These are phyloP conservation scores for Pluvianellus socialis DNA, from an alignment of 2,113 vertebrate genomes.

Conservation along the genomic window DNA sequence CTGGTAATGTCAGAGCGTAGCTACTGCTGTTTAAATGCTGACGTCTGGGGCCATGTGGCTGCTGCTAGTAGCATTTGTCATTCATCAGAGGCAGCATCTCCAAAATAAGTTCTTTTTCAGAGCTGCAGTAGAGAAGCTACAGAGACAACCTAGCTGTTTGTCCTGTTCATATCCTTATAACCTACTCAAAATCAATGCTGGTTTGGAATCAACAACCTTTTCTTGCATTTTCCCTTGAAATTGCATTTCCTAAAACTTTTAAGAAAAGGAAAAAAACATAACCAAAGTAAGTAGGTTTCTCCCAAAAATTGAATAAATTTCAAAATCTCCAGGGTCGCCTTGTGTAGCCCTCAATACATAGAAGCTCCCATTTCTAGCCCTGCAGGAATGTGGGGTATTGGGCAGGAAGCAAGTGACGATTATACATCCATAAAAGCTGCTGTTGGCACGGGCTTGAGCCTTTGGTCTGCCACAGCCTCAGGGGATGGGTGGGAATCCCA, in stretches of 20 bases:
- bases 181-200: not conserved
- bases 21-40: not conserved
- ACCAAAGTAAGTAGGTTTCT: not conserved
- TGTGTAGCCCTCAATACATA: not conserved
- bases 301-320: not conserved
- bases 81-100: not conserved
- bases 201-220: not conserved
- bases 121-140: not conserved
- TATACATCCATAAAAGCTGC: not conserved
- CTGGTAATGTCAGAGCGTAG: not conserved
- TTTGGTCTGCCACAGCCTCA: not conserved
- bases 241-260: not conserved
- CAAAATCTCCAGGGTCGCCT: not conserved
- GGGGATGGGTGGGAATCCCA: not conserved
- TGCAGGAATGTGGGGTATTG: not conserved
- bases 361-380: not conserved
- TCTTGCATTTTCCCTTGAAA: not conserved
- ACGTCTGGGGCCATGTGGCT: not conserved
- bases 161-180: not conserved
- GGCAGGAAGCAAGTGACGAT: not conserved
- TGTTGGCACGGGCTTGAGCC: not conserved
- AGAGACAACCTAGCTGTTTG: not conserved
- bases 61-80: not conserved
- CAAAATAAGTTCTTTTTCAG: not conserved
- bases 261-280: not conserved